Evolutionary conservation across 53 echinoderm and acorn worm genomes (phyloP).

Genomic region (Crossaster papposus): DNA sequence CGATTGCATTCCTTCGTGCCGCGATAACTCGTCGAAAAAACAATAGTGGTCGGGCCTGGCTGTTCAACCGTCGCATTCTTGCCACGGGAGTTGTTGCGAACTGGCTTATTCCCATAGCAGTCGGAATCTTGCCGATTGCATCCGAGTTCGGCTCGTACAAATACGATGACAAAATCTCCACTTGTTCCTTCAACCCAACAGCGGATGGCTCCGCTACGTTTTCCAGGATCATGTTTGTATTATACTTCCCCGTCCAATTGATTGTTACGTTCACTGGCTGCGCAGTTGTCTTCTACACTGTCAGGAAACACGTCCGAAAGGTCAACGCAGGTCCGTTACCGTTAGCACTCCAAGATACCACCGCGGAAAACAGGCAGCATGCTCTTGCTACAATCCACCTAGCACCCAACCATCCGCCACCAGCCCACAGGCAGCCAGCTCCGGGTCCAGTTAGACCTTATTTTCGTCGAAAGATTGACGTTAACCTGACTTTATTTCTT

Average conservation of each 20-base stretch:
- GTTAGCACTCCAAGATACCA: no score
- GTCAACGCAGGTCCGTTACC: neutral
- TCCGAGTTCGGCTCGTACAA: conserved; percentile 6
- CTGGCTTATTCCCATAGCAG: conserved; percentile 31
- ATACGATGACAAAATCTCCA: conserved; percentile 6
- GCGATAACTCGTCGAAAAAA: neutral
- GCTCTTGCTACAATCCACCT: no score
- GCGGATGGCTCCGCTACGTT: neutral
- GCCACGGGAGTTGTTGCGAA: neutral
- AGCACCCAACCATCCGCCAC: no score
- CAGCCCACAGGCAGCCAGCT: no score
- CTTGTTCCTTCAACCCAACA: conserved; percentile 25
- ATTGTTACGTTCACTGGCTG: neutral
- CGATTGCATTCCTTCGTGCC: conserved; percentile 26
- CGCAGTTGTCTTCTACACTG: neutral
- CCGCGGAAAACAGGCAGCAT: no score
- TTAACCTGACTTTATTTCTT: neutral
- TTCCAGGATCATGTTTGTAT: neutral
- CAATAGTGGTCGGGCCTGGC: neutral
- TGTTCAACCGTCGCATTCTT: neutral
- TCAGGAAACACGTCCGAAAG: no score
- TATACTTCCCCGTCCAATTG: conserved; percentile 4
- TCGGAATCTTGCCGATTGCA: neutral
- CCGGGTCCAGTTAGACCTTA: neutral
- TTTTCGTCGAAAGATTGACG: neutral